Base-by-base conservation (phyloP, 2,888 invertebrate species). In the Drosophila seclusa region DNA sequence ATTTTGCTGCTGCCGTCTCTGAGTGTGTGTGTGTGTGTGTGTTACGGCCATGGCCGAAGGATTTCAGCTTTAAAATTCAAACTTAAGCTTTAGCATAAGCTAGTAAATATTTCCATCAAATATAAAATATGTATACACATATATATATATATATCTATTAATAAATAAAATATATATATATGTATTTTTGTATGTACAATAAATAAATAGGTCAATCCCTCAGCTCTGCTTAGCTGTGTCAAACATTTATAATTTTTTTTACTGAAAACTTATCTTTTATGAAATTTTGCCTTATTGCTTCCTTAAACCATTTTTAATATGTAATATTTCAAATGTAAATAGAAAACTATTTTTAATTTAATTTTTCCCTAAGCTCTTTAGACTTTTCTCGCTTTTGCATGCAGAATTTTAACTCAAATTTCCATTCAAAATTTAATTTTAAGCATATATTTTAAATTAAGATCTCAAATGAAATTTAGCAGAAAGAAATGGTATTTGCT, bases 41-140 rank as follows among this genome's bases (percentile, higher is more conserved):
- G 59, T 63, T 21, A 65, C 57, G 69, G 62, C 80, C 80, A 62
- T 69, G 77, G 81, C 74, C 78, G 68, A 65, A 36, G 34, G 18
- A 42, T 48, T 42, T 42, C 63, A 63, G 67, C 80, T 67, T 79
- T 68, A 85, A 83, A 76, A 69, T 84, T 69, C 59, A 68, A 57
- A 48, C 13, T 38, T 18, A 24, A 57, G 24, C 49, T 52, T 49
- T 36, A 40, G 36, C 24, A 58, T 13, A 36, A 27, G 18, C 18
- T 18, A 27, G 27, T 10, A 27, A 18, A 21, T 2, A 11, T 32
- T 11, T 32, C 11, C 32, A 32, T 10, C 32, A 40, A 8, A 40
- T 3, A 40, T 18, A 42, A 42, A 5, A 21, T 42, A 11, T 11
- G 8, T n/a, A 13, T 32, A 31, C 10, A 8, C 8, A 18, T 18